phyloP scores from a whole-genome alignment of 2,888 invertebrate genomes.

The Palloptera scutellata region DNA sequence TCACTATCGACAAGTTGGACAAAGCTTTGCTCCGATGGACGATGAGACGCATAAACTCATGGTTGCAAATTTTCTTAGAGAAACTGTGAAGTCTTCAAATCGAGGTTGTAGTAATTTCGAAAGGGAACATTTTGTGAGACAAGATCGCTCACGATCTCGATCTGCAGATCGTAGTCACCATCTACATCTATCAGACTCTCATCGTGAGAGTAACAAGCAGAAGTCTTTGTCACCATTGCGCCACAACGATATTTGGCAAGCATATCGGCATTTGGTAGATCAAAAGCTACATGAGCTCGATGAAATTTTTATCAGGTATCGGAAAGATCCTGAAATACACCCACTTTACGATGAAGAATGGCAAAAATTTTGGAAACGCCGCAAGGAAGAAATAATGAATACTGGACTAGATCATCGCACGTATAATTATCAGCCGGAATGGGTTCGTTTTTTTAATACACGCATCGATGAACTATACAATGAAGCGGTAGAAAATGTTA shows the following conservation, averaged over 20 bases:
- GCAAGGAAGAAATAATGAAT: constrained; percentile 75
- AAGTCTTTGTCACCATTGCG: constrained; percentile 54
- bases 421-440: constrained; percentile 86
- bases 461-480: constrained; percentile 80
- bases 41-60: constrained; percentile 57
- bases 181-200: constrained; percentile 1
- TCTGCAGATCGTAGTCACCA: constrained; percentile 36
- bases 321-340: constrained; percentile 83
- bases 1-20: background rate
- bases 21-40: constrained; percentile 40
- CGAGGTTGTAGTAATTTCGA: no score
- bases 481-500: constrained; percentile 69
- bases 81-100: constrained; percentile 34
- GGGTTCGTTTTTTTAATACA: constrained; percentile 83
- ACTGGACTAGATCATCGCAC: constrained; percentile 71
- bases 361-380: constrained; percentile 86
- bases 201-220: constrained; percentile 33
- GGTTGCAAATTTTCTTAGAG: constrained; percentile 57
- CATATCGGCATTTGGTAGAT: constrained; percentile 57
- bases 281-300: constrained; percentile 52
- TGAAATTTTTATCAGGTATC: constrained; percentile 67
- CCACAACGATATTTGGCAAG: constrained; percentile 58
- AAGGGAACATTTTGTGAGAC: constrained; percentile 7
- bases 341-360: constrained; percentile 86
- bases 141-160: constrained; percentile 28